A percentile compares a stretch with the other conserved stretches of the same genome.
Evolutionary conservation across 2,888 invertebrate species (phyloP).

Genomic region (Trichogramma dendrolimi): DNA sequence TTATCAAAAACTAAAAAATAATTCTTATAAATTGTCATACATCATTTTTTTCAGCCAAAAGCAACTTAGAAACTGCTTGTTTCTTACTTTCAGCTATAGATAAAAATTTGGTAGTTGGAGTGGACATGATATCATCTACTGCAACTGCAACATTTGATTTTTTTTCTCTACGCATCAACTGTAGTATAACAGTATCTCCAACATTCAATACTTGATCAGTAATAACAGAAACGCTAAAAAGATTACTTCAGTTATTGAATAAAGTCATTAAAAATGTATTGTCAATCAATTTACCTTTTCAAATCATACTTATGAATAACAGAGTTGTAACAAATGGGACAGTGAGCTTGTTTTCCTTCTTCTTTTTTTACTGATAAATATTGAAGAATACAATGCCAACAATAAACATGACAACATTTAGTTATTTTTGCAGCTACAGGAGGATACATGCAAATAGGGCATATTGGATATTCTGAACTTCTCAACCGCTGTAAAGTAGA

Average conservation of each 20-base stretch:
- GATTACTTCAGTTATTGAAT: neutral
- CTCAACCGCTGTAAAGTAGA: slow-evolving; percentile 57
- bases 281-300: slow-evolving; percentile 61
- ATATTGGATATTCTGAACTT: slow-evolving; percentile 66
- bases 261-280: slow-evolving; percentile 3
- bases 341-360: slow-evolving; percentile 62
- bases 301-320: slow-evolving; percentile 73
- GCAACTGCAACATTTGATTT: slow-evolving; percentile 60
- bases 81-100: slow-evolving; percentile 54
- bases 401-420: slow-evolving; percentile 91
- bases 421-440: slow-evolving; percentile 89
- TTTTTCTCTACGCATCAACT: slow-evolving; percentile 79
- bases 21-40: slow-evolving; percentile 48
- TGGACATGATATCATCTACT: slow-evolving; percentile 47
- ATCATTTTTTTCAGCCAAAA: slow-evolving; percentile 68
- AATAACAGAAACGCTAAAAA: slow-evolving; percentile 60
- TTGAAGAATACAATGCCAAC: slow-evolving; percentile 93
- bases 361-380: slow-evolving; percentile 82
- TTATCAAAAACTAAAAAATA: neutral
- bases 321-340: slow-evolving; percentile 88
- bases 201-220: slow-evolving; percentile 56
- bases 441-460: slow-evolving; percentile 87
- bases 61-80: slow-evolving; percentile 70
- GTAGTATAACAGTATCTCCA: slow-evolving; percentile 71
- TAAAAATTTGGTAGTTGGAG: slow-evolving; percentile 43